phyloP scores from a whole-genome alignment of 2,888 invertebrate genomes.

The Thymelicus acteon region DNA sequence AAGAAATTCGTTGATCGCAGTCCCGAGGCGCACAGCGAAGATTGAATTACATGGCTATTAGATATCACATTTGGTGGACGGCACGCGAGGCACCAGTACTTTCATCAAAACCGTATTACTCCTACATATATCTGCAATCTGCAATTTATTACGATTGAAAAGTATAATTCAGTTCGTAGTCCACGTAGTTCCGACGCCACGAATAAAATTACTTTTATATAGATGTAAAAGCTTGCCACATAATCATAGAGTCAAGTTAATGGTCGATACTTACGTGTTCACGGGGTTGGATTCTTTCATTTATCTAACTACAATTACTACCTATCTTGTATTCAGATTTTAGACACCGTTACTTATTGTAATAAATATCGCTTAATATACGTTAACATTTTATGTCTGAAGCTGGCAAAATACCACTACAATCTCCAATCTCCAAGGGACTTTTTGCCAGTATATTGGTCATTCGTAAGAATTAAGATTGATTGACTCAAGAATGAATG shows the following conservation, averaged over 20 bases:
- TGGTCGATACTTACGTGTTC: conserved; percentile 16
- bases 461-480: too few species aligned
- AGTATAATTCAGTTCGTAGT: conserved; percentile 27
- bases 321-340: too few species aligned
- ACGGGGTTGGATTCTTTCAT: conserved; percentile 8
- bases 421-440: too few species aligned
- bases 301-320: conserved; percentile 18
- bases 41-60: conserved; percentile 71
- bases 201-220: conserved; percentile 29
- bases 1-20: conserved; percentile 40
- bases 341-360: too few species aligned
- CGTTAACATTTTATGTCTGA: too few species aligned
- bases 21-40: conserved; percentile 42
- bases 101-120: conserved; percentile 29
- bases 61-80: conserved; percentile 58
- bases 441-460: too few species aligned
- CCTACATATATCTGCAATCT: conserved; percentile 32
- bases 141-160: conserved; percentile 38
- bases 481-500: too few species aligned
- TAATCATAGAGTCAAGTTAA: conserved; percentile 24
- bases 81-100: conserved; percentile 52
- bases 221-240: conserved; percentile 15
- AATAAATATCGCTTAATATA: too few species aligned
- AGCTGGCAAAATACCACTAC: too few species aligned
- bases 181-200: conserved; percentile 13